These are phyloP conservation scores for Zootermopsis nevadensis DNA, from an alignment of 2,888 invertebrate species.

Conservation along the genomic window DNA sequence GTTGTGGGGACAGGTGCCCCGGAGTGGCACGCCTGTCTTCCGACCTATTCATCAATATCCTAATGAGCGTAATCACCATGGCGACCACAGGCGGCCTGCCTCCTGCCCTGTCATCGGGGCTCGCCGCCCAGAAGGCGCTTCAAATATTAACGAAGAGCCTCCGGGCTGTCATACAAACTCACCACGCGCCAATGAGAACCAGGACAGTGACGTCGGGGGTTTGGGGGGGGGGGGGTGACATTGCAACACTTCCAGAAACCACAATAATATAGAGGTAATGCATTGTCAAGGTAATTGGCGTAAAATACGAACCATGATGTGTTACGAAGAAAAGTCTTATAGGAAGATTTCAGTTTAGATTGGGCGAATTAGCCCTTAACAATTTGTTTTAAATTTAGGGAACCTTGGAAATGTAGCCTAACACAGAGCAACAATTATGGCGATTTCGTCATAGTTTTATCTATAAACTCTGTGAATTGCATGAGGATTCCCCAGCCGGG, in stretches of 20 bases:
- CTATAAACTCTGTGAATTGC: too few species aligned
- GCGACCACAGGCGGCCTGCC: constrained; percentile 9
- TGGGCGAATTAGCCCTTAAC: constrained; percentile 12
- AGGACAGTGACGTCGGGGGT: background rate
- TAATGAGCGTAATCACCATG: constrained; percentile 27
- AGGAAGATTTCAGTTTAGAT: constrained; percentile 14
- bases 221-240: background rate
- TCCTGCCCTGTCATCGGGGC: constrained; percentile 6
- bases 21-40: constrained; percentile 19
- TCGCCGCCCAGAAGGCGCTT: background rate
- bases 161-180: background rate
- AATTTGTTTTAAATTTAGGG: background rate
- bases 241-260: background rate
- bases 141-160: background rate
- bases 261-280: background rate
- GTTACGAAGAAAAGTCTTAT: too few species aligned
- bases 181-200: background rate
- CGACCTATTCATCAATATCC: constrained; percentile 37
- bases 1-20: too few species aligned
- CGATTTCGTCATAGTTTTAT: too few species aligned
- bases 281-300: background rate
- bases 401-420: background rate
- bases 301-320: background rate
- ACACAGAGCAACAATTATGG: background rate
- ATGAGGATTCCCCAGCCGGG: too few species aligned